Evolutionary conservation across 1,140 invertebrate species (phyloP).

Genomic region (Drosophila aff.): DNA sequence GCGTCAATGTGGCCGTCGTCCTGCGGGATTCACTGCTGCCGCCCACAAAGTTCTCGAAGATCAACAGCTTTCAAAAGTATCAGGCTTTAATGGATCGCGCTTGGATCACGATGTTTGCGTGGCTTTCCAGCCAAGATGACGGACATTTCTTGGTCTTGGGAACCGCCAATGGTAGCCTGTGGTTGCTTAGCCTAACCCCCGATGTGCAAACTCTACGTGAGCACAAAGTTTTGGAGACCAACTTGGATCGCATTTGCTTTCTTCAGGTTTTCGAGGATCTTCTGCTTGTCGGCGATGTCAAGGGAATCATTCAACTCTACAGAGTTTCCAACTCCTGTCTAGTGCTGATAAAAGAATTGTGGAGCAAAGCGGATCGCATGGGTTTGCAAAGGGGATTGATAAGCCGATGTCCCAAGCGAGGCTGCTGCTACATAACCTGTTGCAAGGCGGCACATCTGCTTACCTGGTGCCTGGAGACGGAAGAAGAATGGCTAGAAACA

Average conservation of each 20-base stretch:
- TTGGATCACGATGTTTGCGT: slow-evolving; percentile 70
- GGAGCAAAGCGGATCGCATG: slow-evolving; percentile 64
- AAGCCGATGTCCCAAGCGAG: slow-evolving; percentile 3
- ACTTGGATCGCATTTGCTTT: slow-evolving; percentile 55
- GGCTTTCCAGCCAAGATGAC: slow-evolving; percentile 21
- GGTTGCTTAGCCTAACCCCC: slow-evolving; percentile 36
- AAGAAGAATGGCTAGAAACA: slow-evolving; percentile 31
- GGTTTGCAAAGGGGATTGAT: slow-evolving; percentile 53
- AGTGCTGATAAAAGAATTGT: slow-evolving; percentile 42
- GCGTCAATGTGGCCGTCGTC: slow-evolving; percentile 29
- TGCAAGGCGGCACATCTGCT: slow-evolving; percentile 68
- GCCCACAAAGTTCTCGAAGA: slow-evolving; percentile 7
- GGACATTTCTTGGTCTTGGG: slow-evolving; percentile 44
- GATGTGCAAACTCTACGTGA: slow-evolving; percentile 19
- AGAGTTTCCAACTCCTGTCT: slow-evolving; percentile 11
- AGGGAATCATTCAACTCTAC: slow-evolving; percentile 49
- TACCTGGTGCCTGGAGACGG: slow-evolving; percentile 34
- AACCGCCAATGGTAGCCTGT: slow-evolving; percentile 62
- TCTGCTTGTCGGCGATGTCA: slow-evolving; percentile 53
- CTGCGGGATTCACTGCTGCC: slow-evolving; percentile 48
- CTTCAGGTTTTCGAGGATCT: slow-evolving; percentile 48
- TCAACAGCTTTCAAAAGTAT: slow-evolving; percentile 44
- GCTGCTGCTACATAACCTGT: slow-evolving; percentile 58
- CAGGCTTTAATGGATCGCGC: slow-evolving; percentile 50
- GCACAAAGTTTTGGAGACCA: slow-evolving; percentile 32